phyloP scores from a whole-genome alignment of 2,113 vertebrate genomes.

The Pituophis catenifer region DNA sequence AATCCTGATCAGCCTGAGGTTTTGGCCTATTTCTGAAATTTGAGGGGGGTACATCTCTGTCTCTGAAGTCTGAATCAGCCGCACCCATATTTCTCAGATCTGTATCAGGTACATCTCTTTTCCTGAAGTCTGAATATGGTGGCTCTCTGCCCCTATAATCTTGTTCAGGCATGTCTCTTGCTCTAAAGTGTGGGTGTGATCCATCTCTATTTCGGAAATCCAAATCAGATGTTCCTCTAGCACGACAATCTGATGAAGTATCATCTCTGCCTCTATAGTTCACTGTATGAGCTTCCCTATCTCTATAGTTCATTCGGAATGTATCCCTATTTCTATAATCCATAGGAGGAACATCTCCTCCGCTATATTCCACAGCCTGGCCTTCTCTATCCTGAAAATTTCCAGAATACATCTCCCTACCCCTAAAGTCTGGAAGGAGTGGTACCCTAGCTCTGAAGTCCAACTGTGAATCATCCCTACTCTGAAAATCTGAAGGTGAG shows the following conservation, averaged over 20 bases:
- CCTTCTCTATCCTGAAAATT: constrained; percentile 74
- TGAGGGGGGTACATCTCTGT: constrained; percentile 74
- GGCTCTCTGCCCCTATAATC: constrained; percentile 80
- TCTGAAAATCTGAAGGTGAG: constrained; percentile 71
- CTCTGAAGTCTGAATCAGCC: constrained; percentile 80
- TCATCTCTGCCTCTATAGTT: constrained; percentile 85
- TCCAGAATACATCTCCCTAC: constrained; percentile 66
- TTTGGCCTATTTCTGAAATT: constrained; percentile 80
- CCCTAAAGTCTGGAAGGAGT: constrained; percentile 54
- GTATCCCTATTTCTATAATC: constrained; percentile 79
- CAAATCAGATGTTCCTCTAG: constrained; percentile 78
- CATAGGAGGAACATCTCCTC: constrained; percentile 71
- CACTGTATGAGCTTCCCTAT: constrained; percentile 77
- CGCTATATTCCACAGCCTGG: constrained; percentile 77
- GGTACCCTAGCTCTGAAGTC: constrained; percentile 74
- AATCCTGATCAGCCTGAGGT: constrained; percentile 82
- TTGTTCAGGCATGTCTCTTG: constrained; percentile 79
- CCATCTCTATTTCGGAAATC: constrained; percentile 83
- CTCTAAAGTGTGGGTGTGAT: constrained; percentile 78
- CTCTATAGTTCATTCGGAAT: constrained; percentile 80
- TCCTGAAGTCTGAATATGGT: constrained; percentile 81
- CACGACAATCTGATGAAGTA: constrained; percentile 79
- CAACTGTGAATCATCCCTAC: constrained; percentile 71
- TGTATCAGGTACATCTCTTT: constrained; percentile 77
- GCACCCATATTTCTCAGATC: constrained; percentile 78